A percentile compares a stretch with the other conserved stretches of the same genome.
phyloP scores from a whole-genome alignment of 2,888 invertebrate species.

The Oligia latruncula region DNA sequence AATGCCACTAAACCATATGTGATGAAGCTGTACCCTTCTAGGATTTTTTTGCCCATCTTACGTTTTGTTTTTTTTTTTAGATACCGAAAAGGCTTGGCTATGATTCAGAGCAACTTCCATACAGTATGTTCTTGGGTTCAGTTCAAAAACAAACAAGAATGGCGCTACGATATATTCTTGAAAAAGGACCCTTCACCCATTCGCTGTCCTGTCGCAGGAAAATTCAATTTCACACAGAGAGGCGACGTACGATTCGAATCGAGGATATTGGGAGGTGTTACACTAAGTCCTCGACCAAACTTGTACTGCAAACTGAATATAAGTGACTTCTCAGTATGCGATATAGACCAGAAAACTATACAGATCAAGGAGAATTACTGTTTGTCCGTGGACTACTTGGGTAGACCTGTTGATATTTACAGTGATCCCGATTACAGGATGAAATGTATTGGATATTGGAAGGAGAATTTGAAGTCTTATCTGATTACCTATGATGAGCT shows the following conservation, averaged over 20 bases:
- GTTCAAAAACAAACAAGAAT: conserved; percentile 95
- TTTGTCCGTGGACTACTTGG: conserved; percentile 98
- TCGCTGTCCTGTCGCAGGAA: conserved; percentile 98
- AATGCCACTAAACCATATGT: not conserved
- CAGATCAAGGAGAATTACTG: conserved; percentile 98
- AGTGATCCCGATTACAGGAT: conserved; percentile 98
- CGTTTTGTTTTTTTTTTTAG: conserved; percentile 83
- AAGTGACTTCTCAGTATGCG: conserved; percentile 98
- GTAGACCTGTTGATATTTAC: conserved; percentile 98
- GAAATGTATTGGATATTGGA: conserved; percentile 99
- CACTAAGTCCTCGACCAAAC: conserved; percentile 97
- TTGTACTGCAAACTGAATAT: conserved; percentile 97
- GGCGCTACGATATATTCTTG: conserved; percentile 96
- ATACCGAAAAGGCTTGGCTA: conserved; percentile 96
- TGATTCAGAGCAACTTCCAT: conserved; percentile 96
- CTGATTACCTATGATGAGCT: conserved; percentile 98
- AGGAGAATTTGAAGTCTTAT: conserved; percentile 99
- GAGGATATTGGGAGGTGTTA: conserved; percentile 98
- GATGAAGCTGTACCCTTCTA: not conserved
- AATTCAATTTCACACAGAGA: conserved; percentile 97
- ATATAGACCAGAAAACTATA: conserved; percentile 98
- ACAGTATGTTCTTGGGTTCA: conserved; percentile 99
- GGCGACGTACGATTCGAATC: conserved; percentile 98
- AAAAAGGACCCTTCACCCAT: conserved; percentile 97
- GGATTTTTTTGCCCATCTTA: conserved; percentile 1